Evolutionary conservation across 2,113 vertebrate genomes (phyloP), one percentile per base, ranked within the genome.

Genomic region (Chloropsis hardwickii): DNA sequence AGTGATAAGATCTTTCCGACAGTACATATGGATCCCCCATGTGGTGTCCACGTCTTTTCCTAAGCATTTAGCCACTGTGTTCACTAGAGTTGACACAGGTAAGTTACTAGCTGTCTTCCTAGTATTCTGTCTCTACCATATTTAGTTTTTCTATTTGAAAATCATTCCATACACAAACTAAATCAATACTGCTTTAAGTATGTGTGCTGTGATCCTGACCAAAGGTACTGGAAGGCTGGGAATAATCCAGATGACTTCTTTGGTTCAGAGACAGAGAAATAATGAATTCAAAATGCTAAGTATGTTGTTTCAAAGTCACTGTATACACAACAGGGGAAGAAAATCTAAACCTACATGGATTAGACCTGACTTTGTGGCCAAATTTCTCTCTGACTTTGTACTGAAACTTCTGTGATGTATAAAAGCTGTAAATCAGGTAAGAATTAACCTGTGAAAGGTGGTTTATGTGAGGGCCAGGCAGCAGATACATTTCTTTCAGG

Each of bases 11-110:
- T 64, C 45, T 35, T 45, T 8, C 8, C 2, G 6, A 15, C 29
- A 29, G 22, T 25, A 53, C 6, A 5, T 37, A 14, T 0, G 2
- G 39, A 72, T 37, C 4, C n/a, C 13, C 4, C 5, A 8, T 9
- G 5, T 2, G 0, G 16, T 23, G 11, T 22, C 35, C 66, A 69
- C 3, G 2, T n/a, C 12, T 57, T 79, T 65, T 39, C 44, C 10
- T 40, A 60, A 39, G 56, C 39, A 25, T 73, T 94, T 88, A 73
- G 51, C 28, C 23, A 9, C 12, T 37, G 35, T n/a, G 22, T 45
- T 69, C 78, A 67, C 53, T 62, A 72, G 58, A 72, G 50, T 72
- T 72, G 51, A n/a, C 12, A 17, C 69, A 29, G 54, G 19, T 31
- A 37, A 37, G 25, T 29, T 58, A 58, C 54, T 74, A 37, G 42